A percentile compares a stretch with the other conserved stretches of the same genome.
phyloP scores from a whole-genome alignment of 2,888 invertebrate species.

The Sinodicranocentrus sp. region DNA sequence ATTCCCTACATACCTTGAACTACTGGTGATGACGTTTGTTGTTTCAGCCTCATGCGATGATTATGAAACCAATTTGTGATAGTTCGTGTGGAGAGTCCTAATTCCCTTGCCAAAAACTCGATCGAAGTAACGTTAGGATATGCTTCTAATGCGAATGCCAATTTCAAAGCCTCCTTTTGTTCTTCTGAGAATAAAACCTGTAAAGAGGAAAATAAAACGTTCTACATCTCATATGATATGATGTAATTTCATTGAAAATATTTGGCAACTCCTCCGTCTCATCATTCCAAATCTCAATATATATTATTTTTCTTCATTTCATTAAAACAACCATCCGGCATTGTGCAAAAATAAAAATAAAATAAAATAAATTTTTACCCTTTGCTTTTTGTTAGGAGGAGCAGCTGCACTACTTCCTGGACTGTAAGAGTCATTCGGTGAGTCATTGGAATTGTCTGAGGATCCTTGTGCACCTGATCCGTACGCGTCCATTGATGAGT shows the following conservation, averaged over 20 bases:
- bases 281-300: too few relatives aligned
- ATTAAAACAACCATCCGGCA: not conserved
- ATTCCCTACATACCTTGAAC: conserved; percentile 72
- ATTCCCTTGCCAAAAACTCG: conserved; percentile 94
- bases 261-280: conserved; percentile 58
- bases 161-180: conserved; percentile 96
- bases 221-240: conserved; percentile 3
- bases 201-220: conserved; percentile 25
- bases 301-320: too few relatives aligned
- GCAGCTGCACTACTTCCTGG: conserved; percentile 76
- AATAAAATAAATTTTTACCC: conserved; percentile 65
- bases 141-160: conserved; percentile 97
- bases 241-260: conserved; percentile 46
- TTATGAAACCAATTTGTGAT: conserved; percentile 99
- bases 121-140: conserved; percentile 98
- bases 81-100: conserved; percentile 94
- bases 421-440: conserved; percentile 76
- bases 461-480: conserved; percentile 76
- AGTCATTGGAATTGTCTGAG: conserved; percentile 77
- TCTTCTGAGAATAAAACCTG: conserved; percentile 96
- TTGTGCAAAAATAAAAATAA: not conserved
- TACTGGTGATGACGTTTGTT: conserved; percentile 81
- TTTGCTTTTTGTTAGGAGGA: conserved; percentile 77
- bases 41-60: conserved; percentile 98
- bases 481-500: conserved; percentile 75